A percentile compares a stretch with the other conserved stretches of the same genome.
These are phyloP conservation scores for Stenichneumon culpator DNA, from an alignment of 2,888 invertebrate species.

Conservation along the genomic window DNA sequence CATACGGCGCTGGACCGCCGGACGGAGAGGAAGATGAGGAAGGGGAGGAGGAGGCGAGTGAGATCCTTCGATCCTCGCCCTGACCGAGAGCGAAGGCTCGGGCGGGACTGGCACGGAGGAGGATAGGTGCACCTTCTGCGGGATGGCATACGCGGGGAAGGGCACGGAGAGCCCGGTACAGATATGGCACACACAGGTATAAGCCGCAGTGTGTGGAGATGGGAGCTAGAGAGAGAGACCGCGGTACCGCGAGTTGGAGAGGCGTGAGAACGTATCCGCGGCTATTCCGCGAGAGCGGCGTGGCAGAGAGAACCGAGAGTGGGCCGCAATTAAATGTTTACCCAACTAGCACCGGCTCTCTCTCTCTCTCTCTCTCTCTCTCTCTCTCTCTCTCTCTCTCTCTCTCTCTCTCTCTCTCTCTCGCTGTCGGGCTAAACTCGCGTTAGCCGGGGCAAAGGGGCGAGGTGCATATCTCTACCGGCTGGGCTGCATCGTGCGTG, in stretches of 20 bases:
- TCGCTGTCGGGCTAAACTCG: constrained; percentile 61
- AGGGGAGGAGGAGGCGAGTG: constrained; percentile 5
- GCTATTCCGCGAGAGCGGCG: constrained; percentile 73
- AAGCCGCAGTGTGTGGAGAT: constrained; percentile 48
- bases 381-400: constrained; percentile 50
- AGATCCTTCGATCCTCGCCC: constrained; percentile 44
- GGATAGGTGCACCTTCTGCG: constrained; percentile 46
- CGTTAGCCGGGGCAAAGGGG: constrained; percentile 59
- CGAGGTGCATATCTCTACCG: constrained; percentile 40
- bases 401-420: constrained; percentile 49
- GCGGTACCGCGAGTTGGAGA: constrained; percentile 69
- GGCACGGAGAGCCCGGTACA: constrained; percentile 46
- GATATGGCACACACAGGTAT: constrained; percentile 45
- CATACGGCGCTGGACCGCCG: constrained; percentile 33
- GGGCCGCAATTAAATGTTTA: constrained; percentile 77
- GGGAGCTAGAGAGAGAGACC: constrained; percentile 46
- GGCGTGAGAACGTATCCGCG: constrained; percentile 78
- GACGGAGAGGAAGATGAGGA: constrained; percentile 15
- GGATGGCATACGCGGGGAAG: constrained; percentile 29
- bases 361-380: constrained; percentile 57
- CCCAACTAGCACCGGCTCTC: constrained; percentile 69
- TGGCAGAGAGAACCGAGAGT: constrained; percentile 68
- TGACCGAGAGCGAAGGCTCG: constrained; percentile 40
- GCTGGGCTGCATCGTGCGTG: constrained; percentile 43
- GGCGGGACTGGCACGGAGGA: constrained; percentile 43